Conservation (phyloP, 1,140 invertebrate species). For the Radopholus similis region DNA sequence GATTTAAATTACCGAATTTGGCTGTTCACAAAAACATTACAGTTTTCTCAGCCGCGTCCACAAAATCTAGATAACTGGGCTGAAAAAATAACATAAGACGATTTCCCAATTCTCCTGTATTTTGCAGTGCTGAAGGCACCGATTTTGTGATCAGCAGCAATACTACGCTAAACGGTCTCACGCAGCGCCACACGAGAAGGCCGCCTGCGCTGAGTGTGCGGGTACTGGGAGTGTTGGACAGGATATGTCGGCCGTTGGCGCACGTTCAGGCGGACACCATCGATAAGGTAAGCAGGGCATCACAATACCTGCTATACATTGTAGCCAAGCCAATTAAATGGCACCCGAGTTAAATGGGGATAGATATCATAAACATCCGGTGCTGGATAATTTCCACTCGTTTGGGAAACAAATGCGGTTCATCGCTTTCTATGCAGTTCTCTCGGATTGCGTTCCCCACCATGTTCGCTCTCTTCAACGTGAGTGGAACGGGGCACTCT, state of each 20-base stretch:
- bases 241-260: too few species aligned
- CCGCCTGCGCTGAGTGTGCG: too few species aligned
- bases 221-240: too few species aligned
- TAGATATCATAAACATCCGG: background rate
- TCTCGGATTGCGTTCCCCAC: conserved; percentile 22
- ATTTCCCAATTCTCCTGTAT: background rate
- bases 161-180: too few species aligned
- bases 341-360: too few species aligned
- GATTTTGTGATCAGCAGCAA: too few species aligned
- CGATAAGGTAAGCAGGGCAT: conserved; percentile 8
- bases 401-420: background rate
- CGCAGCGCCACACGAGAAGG: too few species aligned
- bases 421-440: background rate
- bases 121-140: background rate
- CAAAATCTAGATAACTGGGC: too few species aligned
- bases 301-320: too few species aligned
- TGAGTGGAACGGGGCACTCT: background rate
- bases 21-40: background rate
- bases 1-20: background rate
- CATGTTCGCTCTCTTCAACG: conserved; percentile 24
- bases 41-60: background rate
- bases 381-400: background rate
- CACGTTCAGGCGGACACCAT: conserved; percentile 9
- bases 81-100: background rate
- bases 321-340: too few species aligned